Conservation (phyloP, 2,888 invertebrate species). For the Pomacea canaliculata region DNA sequence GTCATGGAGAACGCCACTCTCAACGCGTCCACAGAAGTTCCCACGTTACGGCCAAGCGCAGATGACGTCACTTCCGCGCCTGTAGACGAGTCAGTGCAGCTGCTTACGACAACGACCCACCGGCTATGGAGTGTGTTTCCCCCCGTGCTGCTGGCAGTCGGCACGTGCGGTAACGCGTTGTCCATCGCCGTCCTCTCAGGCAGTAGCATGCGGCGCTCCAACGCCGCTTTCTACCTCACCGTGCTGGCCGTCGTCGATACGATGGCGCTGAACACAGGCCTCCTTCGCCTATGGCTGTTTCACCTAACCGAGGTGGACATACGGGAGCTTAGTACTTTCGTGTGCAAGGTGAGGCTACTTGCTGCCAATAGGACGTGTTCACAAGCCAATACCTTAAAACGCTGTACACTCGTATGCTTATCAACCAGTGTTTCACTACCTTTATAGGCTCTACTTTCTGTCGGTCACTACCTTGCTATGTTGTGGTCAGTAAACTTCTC, state of each 20-base stretch:
- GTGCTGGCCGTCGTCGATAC: constrained; percentile 51
- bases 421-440: too few species aligned
- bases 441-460: too few species aligned
- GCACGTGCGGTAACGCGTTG: constrained; percentile 55
- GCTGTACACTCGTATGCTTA: too few species aligned
- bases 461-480: too few species aligned
- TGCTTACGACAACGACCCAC: too few species aligned
- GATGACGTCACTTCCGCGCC: too few species aligned
- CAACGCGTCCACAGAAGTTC: too few species aligned
- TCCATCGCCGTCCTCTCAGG: constrained; percentile 49
- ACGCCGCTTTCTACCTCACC: constrained; percentile 51
- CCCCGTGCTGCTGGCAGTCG: constrained; percentile 53
- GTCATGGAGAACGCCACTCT: too few species aligned
- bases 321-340: constrained; percentile 33
- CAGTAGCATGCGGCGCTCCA: constrained; percentile 43
- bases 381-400: background rate
- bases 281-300: constrained; percentile 49
- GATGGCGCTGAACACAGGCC: constrained; percentile 51
- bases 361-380: background rate
- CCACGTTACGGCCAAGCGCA: too few species aligned
- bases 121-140: constrained; percentile 36
- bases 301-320: constrained; percentile 42
- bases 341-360: constrained; percentile 34
- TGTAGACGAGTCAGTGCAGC: too few species aligned
- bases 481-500: too few species aligned